Conservation (phyloP, 1,140 invertebrate genomes). For the Carposina sasakii region DNA sequence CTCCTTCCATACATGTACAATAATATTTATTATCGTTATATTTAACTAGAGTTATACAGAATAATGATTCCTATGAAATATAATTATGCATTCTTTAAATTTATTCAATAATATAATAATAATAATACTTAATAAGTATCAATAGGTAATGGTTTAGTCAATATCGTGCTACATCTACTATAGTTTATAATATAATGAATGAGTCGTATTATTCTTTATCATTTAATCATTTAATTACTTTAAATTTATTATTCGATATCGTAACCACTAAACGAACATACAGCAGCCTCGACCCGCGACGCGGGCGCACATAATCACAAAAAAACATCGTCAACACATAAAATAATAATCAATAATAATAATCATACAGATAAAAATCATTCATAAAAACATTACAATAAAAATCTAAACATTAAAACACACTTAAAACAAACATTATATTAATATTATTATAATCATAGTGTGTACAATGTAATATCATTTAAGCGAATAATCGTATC, state of each 20-base stretch:
- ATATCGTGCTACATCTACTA: constrained; percentile 69
- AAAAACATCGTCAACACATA: constrained; percentile 71
- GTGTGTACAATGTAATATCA: constrained; percentile 69
- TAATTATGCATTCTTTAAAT: constrained; percentile 73
- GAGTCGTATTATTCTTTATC: constrained; percentile 66
- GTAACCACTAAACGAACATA: constrained; percentile 64
- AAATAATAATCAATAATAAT: constrained; percentile 73
- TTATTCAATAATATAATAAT: constrained; percentile 70
- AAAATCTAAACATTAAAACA: constrained; percentile 73
- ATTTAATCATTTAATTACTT: constrained; percentile 59
- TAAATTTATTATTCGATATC: constrained; percentile 66
- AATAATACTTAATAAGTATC: constrained; percentile 72
- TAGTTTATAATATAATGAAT: constrained; percentile 72
- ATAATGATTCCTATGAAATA: constrained; percentile 76
- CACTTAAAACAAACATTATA: constrained; percentile 73
- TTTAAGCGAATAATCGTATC: constrained; percentile 71
- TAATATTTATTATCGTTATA: constrained; percentile 72
- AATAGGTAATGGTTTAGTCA: constrained; percentile 70
- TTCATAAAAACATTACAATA: constrained; percentile 73
- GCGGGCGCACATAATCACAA: constrained; percentile 64
- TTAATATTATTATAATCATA: constrained; percentile 72
- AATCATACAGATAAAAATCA: constrained; percentile 72
- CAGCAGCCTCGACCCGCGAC: constrained; percentile 57
- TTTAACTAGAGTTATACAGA: constrained; percentile 75
- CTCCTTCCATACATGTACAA: constrained; percentile 66